Evolutionary conservation across 2,113 vertebrate genomes (phyloP).

Genomic region (Balaenoptera acutorostrata): DNA sequence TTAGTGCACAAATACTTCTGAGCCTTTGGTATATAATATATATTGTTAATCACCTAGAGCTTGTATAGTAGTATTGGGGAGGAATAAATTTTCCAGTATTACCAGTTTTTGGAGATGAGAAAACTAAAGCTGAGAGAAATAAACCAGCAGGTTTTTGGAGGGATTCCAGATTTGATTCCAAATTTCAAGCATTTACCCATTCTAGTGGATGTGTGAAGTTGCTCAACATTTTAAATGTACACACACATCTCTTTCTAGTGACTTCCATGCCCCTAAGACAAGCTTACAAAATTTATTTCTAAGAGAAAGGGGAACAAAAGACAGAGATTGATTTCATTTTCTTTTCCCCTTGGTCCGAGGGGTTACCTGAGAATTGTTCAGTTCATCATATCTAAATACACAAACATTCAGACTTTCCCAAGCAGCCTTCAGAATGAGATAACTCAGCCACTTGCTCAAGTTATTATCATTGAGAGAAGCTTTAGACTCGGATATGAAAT

Average conservation of each 20-base stretch:
- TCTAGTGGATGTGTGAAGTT: not conserved
- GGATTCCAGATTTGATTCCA: not conserved
- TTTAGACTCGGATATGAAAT: not conserved
- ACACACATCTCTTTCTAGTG: not conserved
- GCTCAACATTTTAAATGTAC: not conserved
- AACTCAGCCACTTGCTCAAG: not conserved
- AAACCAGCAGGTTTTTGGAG: not conserved
- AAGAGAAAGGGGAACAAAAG: not conserved
- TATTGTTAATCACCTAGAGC: not conserved
- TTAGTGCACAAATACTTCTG: not conserved
- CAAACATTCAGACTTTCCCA: not conserved
- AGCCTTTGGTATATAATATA: not conserved
- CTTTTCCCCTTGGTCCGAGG: not conserved
- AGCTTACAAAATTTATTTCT: not conserved
- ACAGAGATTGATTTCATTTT: not conserved
- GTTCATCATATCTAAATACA: not conserved
- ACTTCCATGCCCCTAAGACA: not conserved
- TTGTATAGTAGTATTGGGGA: not conserved
- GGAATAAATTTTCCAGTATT: not conserved
- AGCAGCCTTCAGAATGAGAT: not conserved
- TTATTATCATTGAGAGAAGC: not conserved
- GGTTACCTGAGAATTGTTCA: not conserved
- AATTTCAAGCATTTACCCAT: not conserved
- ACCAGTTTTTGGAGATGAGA: not conserved
- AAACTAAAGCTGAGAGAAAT: not conserved